Evolutionary conservation across 2,888 invertebrate genomes (phyloP), one percentile per base, ranked within the genome.

Genomic region (Hirtodrosophila duncani): DNA sequence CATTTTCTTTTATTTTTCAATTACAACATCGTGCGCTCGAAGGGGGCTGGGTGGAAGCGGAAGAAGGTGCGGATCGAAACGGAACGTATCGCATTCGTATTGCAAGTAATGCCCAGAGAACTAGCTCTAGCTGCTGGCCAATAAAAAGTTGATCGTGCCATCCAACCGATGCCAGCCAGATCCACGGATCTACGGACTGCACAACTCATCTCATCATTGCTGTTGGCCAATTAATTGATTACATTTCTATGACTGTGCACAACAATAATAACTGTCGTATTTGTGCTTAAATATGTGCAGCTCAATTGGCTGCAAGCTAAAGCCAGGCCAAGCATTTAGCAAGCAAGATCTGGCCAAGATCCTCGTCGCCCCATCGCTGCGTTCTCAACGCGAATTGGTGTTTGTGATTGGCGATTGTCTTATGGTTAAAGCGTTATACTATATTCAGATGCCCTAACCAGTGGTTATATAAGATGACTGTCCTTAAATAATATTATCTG

Each of bases 171-270:
- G 11, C 46, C 55, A 56, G 39, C 30, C 42, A 13, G 5, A 24
- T 18, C 29, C 7, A 20, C 13, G n/a, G n/a, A 31, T 8, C 20
- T 13, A 9, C 10, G 3, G 7, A 21, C 21, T 31, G 20, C 29
- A 29, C 20, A n/a, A 14, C 17, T 23, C 18, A 8, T 30, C 17
- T 39, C 42, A 59, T 58, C 51, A 59, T 51, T 43, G 70, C 34
- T 46, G 46, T 67, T 79, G 79, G 72, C 75, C 72, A 79, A 72
- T 72, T 74, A 74, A 74, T 74, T 79, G 72, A 74, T 79, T 75
- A 79, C 71, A 56, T 56, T 56, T 49, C 56, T 9, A 37, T 21
- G 50, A 57, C 41, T 27, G 38, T 21, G 55, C 39, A 27, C 44
- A 75, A 69, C 63, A 65, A 75, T 66, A 75, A 72, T 72, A 74